Evolutionary conservation across 1,140 invertebrate genomes (phyloP), one percentile per base, ranked within the genome.

Genomic region (Papilio xuthus): DNA sequence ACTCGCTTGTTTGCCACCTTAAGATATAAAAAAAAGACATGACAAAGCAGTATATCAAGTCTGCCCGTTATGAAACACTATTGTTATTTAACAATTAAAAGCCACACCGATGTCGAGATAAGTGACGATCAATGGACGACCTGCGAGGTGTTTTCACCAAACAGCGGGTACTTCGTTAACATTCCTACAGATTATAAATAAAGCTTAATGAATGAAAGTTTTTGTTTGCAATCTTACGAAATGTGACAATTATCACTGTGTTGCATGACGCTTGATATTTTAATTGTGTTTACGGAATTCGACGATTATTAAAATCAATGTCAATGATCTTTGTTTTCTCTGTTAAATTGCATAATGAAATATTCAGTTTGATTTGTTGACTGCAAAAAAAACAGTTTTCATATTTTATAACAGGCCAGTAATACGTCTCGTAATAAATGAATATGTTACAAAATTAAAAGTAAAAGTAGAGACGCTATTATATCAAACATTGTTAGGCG

Each of bases 11-110:
- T n/a, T n/a, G n/a, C n/a, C n/a, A n/a, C n/a, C n/a, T n/a, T n/a
- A n/a, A n/a, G n/a, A n/a, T n/a, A n/a, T n/a, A n/a, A n/a, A n/a
- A n/a, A n/a, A n/a, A n/a, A n/a, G n/a, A n/a, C 69, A 81, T 79
- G 79, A 80, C 70, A 78, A 71, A 78, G 80, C 70, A 67, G 77
- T 83, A 80, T 85, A 86, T 80, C 82, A 76, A 83, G 72, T 70
- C 80, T 23, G 75, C 37, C 71, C 56, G 71, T 85, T 86, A 83
- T 79, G 78, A 72, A 84, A 84, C 79, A 81, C 50, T 77, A 67
- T 32, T 83, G 80, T 88, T 88, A 84, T 84, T 78, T 76, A 88
- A 85, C 83, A 84, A 86, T 84, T 85, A 85, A 80, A 79, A 75
- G 81, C 82, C 83, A 82, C 37, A 81, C 80, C 83, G 77, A 81